Evolutionary conservation across 1,140 invertebrate species (phyloP), one percentile per base, ranked within the genome.

Genomic region (Chionoecetes opilio): DNA sequence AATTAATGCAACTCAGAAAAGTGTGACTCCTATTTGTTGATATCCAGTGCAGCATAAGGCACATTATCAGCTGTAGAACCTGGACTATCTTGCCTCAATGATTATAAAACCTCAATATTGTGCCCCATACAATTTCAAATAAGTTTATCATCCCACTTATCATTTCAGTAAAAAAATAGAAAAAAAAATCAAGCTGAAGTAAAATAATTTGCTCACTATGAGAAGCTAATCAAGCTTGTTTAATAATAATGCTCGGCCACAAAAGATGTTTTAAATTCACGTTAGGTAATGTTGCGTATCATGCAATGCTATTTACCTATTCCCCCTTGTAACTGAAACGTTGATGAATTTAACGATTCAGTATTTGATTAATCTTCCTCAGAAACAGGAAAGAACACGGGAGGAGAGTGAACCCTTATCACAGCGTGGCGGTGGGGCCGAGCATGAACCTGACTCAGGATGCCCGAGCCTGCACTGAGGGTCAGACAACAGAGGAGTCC

Each of bases 371-470:
- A 63, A n/a, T n/a, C 14, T 85, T 75, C 38, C 38, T 38, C 32
- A 53, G 31, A 26, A 63, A 93, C 38, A 93, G 46, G 84, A 38
- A 41, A 34, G 34, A 29, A 46, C 35, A 88, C 86, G 31, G 86
- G 93, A 53, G 41, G 29, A 87, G 29, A 85, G 88, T 89, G 82
- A 75, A 91, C 29, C 53, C 41, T 86, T 91, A 95, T 95, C 94
- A 95, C 94, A 95, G 91, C 2, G 94, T 95, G 63, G 94, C 94
- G 82, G 94, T 95, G 82, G 94, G 94, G 91, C 94, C 94, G 91
- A 95, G 94, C 94, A 95, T 95, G 38, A 95, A 95, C 94, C 94
- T 94, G 75, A 94, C 95, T 96, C 93, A 93, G 34, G 95, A 96
- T 41, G 93, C 92, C 75, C 93, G 94, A 94, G 93, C 75, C 34